A percentile compares a stretch with the other conserved stretches of the same genome.
Evolutionary conservation across 2,113 vertebrate species (phyloP).

Genomic region (Cyphomyrus discorhynchus): DNA sequence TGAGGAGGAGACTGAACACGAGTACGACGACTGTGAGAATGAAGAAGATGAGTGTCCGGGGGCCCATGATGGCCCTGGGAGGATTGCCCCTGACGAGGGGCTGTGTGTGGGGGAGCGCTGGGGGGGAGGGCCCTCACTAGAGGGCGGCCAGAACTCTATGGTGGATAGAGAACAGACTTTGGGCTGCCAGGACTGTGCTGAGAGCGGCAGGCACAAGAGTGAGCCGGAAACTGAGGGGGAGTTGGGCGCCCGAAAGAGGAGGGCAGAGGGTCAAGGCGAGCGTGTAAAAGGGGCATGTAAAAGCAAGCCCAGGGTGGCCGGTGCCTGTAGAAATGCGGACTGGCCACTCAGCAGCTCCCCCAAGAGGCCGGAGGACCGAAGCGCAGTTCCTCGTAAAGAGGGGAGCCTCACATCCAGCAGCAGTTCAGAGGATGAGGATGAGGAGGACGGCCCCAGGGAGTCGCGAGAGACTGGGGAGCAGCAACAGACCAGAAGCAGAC

Average conservation of each 20-base stretch:
- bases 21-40: conserved; percentile 60
- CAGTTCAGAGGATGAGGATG: conserved; percentile 14
- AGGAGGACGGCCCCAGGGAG: conserved; percentile 37
- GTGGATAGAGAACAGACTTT: not conserved
- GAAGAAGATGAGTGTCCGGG: conserved; percentile 55
- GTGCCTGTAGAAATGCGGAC: conserved; percentile 55
- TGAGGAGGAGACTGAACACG: conserved; percentile 83
- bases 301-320: conserved; percentile 66
- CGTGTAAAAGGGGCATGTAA: conserved; percentile 72
- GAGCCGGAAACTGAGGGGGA: conserved; percentile 69
- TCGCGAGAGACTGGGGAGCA: conserved; percentile 73
- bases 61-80: conserved; percentile 19
- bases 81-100: conserved; percentile 30
- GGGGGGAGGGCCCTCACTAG: not conserved
- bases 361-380: conserved; percentile 55
- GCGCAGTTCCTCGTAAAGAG: not conserved
- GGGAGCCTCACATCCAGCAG: conserved; percentile 19
- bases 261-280: conserved; percentile 63
- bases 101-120: not conserved
- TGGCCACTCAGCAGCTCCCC: conserved; percentile 69
- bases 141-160: not conserved
- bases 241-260: conserved; percentile 67
- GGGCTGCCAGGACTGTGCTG: not conserved
- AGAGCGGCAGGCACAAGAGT: conserved; percentile 29
- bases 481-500: conserved; percentile 73